Conservation (phyloP, 1,140 invertebrate species). For the Lasioglossum baleicum region DNA sequence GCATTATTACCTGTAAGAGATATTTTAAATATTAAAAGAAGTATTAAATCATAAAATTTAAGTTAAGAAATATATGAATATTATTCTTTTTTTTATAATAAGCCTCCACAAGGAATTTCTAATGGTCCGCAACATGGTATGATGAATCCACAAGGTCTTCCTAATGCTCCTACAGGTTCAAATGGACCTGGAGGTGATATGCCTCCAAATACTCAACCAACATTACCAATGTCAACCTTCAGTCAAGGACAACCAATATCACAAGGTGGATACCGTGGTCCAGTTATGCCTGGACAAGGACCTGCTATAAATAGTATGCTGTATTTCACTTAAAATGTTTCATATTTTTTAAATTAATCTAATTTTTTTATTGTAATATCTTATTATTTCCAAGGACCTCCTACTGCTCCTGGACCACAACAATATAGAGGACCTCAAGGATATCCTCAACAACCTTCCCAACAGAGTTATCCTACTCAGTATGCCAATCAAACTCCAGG, state of each 20-base stretch:
- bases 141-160: slow-evolving; percentile 77
- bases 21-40: slow-evolving; percentile 23
- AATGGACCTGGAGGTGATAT: slow-evolving; percentile 76
- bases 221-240: slow-evolving; percentile 80
- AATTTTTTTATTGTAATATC: too few species aligned
- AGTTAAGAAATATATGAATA: too few species aligned
- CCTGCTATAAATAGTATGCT: slow-evolving; percentile 74
- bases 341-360: too few species aligned
- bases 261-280: slow-evolving; percentile 77
- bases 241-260: slow-evolving; percentile 80
- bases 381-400: slow-evolving; percentile 68
- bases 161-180: slow-evolving; percentile 69
- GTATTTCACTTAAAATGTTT: slow-evolving; percentile 2
- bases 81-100: slow-evolving; percentile 48
- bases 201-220: slow-evolving; percentile 78
- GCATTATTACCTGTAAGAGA: slow-evolving; percentile 88
- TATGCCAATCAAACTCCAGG: slow-evolving; percentile 79
- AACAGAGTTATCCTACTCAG: slow-evolving; percentile 80
- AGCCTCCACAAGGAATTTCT: slow-evolving; percentile 81
- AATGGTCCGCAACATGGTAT: slow-evolving; percentile 79
- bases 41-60: too few species aligned
- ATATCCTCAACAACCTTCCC: slow-evolving; percentile 81
- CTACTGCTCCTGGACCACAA: slow-evolving; percentile 76
- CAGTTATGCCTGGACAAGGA: slow-evolving; percentile 76
- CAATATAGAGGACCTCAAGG: slow-evolving; percentile 80